A percentile compares a stretch with the other conserved stretches of the same genome.
phyloP scores from a whole-genome alignment of 2,113 vertebrate species.

The Chionodraco myersi region DNA sequence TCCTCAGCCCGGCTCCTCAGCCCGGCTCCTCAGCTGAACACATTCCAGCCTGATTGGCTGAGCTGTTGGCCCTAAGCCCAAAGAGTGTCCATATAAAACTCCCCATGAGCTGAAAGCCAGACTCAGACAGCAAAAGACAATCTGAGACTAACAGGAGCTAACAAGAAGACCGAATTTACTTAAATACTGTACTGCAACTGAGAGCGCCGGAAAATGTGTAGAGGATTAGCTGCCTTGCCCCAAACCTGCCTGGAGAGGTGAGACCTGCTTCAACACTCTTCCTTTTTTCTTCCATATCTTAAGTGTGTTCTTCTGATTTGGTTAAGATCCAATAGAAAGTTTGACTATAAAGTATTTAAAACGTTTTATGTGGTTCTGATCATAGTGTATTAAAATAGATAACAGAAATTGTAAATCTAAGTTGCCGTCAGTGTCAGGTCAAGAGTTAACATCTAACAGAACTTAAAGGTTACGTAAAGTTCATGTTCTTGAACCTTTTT shows the following conservation, averaged over 20 bases:
- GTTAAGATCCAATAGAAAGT: background rate
- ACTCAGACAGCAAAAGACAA: constrained; percentile 70
- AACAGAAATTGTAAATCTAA: background rate
- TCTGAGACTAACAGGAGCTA: constrained; percentile 33
- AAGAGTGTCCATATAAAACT: constrained; percentile 77
- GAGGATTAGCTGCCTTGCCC: constrained; percentile 86
- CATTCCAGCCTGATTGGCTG: constrained; percentile 82
- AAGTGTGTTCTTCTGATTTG: background rate
- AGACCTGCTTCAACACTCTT: constrained; percentile 42
- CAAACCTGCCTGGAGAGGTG: constrained; percentile 85
- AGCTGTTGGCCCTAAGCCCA: constrained; percentile 78
- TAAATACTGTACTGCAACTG: constrained; percentile 27
- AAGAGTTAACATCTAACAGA: background rate
- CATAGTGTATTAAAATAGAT: background rate
- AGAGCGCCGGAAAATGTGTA: constrained; percentile 82
- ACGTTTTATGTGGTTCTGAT: background rate
- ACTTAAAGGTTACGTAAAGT: background rate
- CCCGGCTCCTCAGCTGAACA: constrained; percentile 34
- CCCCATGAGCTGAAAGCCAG: constrained; percentile 59
- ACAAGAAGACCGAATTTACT: constrained; percentile 20
- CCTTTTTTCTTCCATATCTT: background rate
- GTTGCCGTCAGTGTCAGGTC: background rate
- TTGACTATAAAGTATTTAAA: background rate
- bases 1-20: constrained; percentile 26
- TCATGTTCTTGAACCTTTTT: background rate